These are phyloP conservation scores for Cyprinella venusta DNA, from an alignment of 2,797 vertebrate species.

Conservation along the genomic window DNA sequence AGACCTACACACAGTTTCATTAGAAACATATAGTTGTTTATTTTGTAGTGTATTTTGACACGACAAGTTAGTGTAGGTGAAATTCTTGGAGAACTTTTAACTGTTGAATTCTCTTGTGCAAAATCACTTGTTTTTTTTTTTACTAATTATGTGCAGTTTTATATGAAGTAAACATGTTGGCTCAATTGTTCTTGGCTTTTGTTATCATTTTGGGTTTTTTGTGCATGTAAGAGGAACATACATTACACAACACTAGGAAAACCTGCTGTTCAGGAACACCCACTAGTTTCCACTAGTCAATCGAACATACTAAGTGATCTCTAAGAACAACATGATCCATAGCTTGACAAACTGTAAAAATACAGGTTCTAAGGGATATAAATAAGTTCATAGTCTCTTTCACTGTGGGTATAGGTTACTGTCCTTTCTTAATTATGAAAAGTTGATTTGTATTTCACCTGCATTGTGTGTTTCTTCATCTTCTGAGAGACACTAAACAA, in stretches of 20 bases:
- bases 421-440: background rate
- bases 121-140: background rate
- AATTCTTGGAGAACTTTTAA: background rate
- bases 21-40: background rate
- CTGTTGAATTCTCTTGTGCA: background rate
- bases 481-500: background rate
- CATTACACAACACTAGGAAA: slow-evolving; percentile 40
- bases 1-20: slow-evolving; percentile 65
- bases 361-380: background rate
- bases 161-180: background rate
- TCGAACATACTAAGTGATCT: background rate
- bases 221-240: slow-evolving; percentile 17
- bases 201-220: slow-evolving; percentile 14
- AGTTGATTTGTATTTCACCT: background rate
- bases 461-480: background rate
- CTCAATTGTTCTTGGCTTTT: background rate
- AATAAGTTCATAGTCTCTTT: background rate
- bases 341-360: background rate
- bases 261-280: slow-evolving; percentile 65
- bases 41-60: background rate
- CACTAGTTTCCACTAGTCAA: background rate
- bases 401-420: background rate
- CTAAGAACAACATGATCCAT: background rate
- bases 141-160: background rate
- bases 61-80: background rate